Percentiles rank a stretch among this genome's conserved stretches.
These are phyloP conservation scores for Arenaria interpres DNA, from an alignment of 2,113 vertebrate species.

Conservation along the genomic window DNA sequence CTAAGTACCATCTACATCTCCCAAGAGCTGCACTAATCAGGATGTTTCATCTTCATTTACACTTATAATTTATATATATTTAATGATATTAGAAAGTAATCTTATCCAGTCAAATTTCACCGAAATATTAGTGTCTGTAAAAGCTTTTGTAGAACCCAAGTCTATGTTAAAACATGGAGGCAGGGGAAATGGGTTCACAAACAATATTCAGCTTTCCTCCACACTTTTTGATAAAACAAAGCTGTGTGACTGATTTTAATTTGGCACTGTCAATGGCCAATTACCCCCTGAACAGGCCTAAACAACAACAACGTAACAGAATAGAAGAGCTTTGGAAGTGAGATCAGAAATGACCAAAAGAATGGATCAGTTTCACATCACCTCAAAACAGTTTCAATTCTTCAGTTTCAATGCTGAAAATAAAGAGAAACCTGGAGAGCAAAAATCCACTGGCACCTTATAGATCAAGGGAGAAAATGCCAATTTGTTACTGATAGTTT, in stretches of 20 bases:
- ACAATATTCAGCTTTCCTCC: neutral
- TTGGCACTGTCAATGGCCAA: neutral
- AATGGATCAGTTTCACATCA: neutral
- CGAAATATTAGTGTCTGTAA: neutral
- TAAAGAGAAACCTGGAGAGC: neutral
- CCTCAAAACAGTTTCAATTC: neutral
- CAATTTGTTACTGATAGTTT: neutral
- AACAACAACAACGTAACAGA: neutral
- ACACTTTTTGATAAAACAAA: neutral
- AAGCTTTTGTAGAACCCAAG: neutral
- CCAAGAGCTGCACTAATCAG: neutral
- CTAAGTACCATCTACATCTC: neutral
- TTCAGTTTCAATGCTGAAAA: neutral
- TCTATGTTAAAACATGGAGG: neutral
- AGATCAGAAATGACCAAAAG: neutral
- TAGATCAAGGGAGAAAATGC: neutral
- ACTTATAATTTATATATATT: neutral
- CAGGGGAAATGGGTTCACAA: neutral
- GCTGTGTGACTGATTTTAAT: neutral
- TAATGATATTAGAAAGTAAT: neutral
- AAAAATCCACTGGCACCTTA: neutral
- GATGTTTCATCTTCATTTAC: neutral
- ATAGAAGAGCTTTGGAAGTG: neutral
- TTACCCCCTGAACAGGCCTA: neutral
- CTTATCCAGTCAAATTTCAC: neutral